A percentile compares a stretch with the other conserved stretches of the same genome.
Evolutionary conservation across 2,888 invertebrate genomes (phyloP).

Genomic region (Mesorhabditis spiculigera): DNA sequence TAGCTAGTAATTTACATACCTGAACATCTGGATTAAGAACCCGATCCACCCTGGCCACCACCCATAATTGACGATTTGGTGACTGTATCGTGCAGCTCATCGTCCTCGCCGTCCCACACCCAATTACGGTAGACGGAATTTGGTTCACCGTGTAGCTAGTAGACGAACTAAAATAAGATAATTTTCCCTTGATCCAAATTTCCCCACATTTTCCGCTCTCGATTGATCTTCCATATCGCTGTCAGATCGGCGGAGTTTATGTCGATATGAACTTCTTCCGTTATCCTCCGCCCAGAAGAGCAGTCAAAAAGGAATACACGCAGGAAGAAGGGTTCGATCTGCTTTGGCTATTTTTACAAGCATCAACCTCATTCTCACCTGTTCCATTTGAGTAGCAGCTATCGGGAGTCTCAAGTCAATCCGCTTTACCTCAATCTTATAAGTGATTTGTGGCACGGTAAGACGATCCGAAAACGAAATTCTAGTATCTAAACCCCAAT

Average conservation of each 20-base stretch:
- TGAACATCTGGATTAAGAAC: slow-evolving; percentile 39
- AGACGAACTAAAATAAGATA: background rate
- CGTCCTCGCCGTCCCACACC: slow-evolving; percentile 13
- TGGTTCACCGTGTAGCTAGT: background rate
- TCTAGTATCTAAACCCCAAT: too few species aligned
- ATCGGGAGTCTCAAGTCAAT: slow-evolving; percentile 16
- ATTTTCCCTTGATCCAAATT: background rate
- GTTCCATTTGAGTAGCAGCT: slow-evolving; percentile 13
- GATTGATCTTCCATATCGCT: background rate
- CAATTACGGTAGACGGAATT: background rate
- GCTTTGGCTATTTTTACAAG: slow-evolving; percentile 15
- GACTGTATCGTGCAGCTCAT: slow-evolving; percentile 30
- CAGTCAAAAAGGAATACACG: slow-evolving; percentile 85
- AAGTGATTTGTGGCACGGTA: background rate
- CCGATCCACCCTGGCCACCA: slow-evolving; percentile 49
- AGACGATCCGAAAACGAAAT: too few species aligned
- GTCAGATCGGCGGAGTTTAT: slow-evolving; percentile 29
- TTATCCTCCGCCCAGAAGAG: slow-evolving; percentile 32
- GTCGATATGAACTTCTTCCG: slow-evolving; percentile 48
- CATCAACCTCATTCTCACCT: slow-evolving; percentile 5
- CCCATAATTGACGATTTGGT: slow-evolving; percentile 32
- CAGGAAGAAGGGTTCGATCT: slow-evolving; percentile 89
- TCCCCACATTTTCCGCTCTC: slow-evolving; percentile 13
- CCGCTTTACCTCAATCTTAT: slow-evolving; percentile 14
- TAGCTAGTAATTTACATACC: slow-evolving; percentile 11